phyloP scores from a whole-genome alignment of 2,888 invertebrate genomes.

The Ganaspis brasiliensis region DNA sequence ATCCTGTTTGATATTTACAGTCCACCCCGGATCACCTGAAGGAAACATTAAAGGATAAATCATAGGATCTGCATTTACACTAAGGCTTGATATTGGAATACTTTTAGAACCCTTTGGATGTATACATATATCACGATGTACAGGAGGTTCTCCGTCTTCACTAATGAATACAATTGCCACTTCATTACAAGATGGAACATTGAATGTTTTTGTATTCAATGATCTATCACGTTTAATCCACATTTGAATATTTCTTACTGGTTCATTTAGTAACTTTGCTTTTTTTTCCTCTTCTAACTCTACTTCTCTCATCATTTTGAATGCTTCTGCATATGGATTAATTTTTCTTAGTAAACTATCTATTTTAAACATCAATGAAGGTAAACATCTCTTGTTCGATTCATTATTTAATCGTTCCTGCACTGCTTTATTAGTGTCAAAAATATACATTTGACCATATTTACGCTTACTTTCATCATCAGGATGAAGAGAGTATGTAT shows the following conservation, averaged over 20 bases:
- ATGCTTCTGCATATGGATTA: slow-evolving; percentile 21
- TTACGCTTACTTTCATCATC: neutral
- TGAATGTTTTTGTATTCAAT: too few species aligned
- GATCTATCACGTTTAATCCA: neutral
- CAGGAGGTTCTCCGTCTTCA: neutral
- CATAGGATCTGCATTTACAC: neutral
- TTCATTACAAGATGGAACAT: neutral
- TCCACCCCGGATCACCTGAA: neutral
- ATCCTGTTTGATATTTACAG: neutral
- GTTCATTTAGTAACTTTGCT: neutral
- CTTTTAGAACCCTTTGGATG: too few species aligned
- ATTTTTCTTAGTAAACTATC: slow-evolving; percentile 42
- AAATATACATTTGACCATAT: neutral
- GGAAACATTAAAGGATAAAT: neutral
- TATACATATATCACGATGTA: neutral
- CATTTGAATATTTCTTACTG: neutral
- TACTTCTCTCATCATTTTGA: slow-evolving; percentile 51
- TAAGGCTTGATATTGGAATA: neutral
- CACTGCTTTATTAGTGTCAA: neutral
- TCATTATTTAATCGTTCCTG: neutral
- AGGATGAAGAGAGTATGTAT: neutral
- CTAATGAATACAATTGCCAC: neutral
- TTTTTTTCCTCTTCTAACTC: slow-evolving; percentile 9
- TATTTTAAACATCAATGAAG: slow-evolving; percentile 2
- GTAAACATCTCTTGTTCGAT: neutral